A percentile compares a stretch with the other conserved stretches of the same genome.
Evolutionary conservation across 1,140 invertebrate species (phyloP).

Genomic region (Trachelipus rathkii): DNA sequence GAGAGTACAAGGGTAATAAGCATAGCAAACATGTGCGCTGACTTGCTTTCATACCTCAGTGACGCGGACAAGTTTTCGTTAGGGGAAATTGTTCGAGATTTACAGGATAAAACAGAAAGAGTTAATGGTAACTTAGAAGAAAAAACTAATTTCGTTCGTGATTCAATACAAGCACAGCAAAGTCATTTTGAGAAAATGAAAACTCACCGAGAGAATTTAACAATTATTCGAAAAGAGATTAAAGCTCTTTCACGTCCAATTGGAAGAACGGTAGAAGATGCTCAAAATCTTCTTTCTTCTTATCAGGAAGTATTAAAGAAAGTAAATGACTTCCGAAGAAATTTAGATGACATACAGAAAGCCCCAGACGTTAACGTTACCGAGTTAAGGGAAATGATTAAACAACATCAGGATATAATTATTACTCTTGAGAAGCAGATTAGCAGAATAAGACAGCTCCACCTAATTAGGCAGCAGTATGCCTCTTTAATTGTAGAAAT

Average conservation of each 20-base stretch:
- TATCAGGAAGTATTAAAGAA: constrained; percentile 75
- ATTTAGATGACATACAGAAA: constrained; percentile 69
- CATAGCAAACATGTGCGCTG: constrained; percentile 71
- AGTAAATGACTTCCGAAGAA: constrained; percentile 71
- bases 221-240: constrained; percentile 73
- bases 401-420: constrained; percentile 78
- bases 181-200: constrained; percentile 70
- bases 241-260: constrained; percentile 77
- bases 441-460: constrained; percentile 60
- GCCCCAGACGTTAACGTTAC: constrained; percentile 60
- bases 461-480: constrained; percentile 79
- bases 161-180: constrained; percentile 72
- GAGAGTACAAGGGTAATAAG: constrained; percentile 67
- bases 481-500: constrained; percentile 79
- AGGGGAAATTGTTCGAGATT: constrained; percentile 68
- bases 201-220: constrained; percentile 72
- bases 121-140: constrained; percentile 70
- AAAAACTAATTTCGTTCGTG: constrained; percentile 64
- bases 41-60: constrained; percentile 71
- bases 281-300: constrained; percentile 63
- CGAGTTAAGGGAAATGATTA: constrained; percentile 70
- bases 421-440: constrained; percentile 77
- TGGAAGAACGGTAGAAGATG: constrained; percentile 61
- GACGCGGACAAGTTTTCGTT: constrained; percentile 76
- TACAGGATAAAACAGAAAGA: constrained; percentile 70